Conservation (phyloP, 2,888 invertebrate genomes). For the Hypomecis atomaria region DNA sequence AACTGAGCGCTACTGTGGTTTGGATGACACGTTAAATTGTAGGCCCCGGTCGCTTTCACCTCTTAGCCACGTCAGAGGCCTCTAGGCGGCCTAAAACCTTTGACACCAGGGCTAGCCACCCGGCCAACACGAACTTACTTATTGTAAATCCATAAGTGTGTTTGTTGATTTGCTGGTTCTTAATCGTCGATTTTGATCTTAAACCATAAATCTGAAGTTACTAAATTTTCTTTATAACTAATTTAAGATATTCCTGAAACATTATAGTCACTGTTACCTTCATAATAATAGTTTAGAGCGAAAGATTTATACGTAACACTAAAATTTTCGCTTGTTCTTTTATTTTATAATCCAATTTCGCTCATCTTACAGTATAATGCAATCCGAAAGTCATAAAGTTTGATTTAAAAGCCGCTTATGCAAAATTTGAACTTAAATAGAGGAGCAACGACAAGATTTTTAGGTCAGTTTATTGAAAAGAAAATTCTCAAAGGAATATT, state of each 20-base stretch:
- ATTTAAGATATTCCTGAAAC: background rate
- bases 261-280: conserved; percentile 1
- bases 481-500: conserved; percentile 33
- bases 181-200: too few relatives aligned
- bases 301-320: conserved; percentile 25
- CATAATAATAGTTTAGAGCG: conserved; percentile 8
- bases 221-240: too few relatives aligned
- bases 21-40: too few relatives aligned
- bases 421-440: conserved; percentile 49
- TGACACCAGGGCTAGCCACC: too few relatives aligned
- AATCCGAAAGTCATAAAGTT: conserved; percentile 60
- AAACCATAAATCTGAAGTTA: too few relatives aligned
- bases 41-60: too few relatives aligned
- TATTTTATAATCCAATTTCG: conserved; percentile 55
- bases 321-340: conserved; percentile 38
- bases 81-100: too few relatives aligned
- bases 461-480: conserved; percentile 37
- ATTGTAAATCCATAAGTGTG: too few relatives aligned
- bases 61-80: too few relatives aligned
- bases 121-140: too few relatives aligned
- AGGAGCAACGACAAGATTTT: conserved; percentile 40
- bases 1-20: too few relatives aligned
- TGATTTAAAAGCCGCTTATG: conserved; percentile 59
- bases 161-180: too few relatives aligned
- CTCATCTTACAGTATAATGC: conserved; percentile 64